Evolutionary conservation across 2,797 vertebrate species (phyloP), one percentile per base, ranked within the genome.

Genomic region (Xyrichtys novacula): DNA sequence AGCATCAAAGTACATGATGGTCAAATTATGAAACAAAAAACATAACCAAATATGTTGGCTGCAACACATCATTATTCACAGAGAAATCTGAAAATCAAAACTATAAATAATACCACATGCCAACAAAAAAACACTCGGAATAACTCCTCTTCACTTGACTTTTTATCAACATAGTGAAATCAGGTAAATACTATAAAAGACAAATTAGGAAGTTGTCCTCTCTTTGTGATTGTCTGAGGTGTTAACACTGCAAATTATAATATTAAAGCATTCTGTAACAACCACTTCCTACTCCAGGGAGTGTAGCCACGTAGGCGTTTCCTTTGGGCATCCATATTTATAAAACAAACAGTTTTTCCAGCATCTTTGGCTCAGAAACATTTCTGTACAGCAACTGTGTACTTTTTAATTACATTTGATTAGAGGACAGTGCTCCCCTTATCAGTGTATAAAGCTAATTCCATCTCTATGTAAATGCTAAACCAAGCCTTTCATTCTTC

Each of bases 401-500:
- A 0, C 29, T 61, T 71, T 64, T 69, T 63, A 72, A 71, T 73
- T 68, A 64, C 48, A 46, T 78, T 75, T 52, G 50, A 69, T 74
- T 38, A 25, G 31, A 68, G 39, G 42, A 54, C 62, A 53, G 14
- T 17, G 54, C 29, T 57, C 55, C 40, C 63, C 71, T 71, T 60
- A 56, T 78, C 74, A 68, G 28, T 32, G 38, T 7, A 1, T 28
- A 31, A 15, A 56, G 55, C 49, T 70, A 73, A 73, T 73, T 74
- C 52, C 46, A 66, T 81, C 68, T 23, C 20, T 29, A 16, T 78
- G 39, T 58, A 81, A 81, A 82, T 77, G 70, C 55, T 71, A 53
- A 64, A 58, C 60, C 25, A 50, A 81, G 78, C 84, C 81, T 75
- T 75, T 80, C 23, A 65, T 82, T 69, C 68, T 43, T 67, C 67